Percentiles rank a stretch among this genome's conserved stretches.
phyloP scores from a whole-genome alignment of 2,113 vertebrate species.

The Calidris pugnax region DNA sequence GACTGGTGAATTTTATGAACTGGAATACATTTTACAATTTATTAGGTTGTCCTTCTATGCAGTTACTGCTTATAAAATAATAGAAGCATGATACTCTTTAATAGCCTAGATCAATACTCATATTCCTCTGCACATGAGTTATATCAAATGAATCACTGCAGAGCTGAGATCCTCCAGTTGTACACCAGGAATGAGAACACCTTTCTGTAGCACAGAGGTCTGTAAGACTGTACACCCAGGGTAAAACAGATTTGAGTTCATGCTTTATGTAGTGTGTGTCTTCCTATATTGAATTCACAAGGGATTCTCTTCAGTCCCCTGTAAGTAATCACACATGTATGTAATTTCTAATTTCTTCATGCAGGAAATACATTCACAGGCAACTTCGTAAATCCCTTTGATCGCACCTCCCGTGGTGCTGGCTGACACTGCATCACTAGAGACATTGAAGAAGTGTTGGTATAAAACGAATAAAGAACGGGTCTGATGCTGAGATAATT shows the following conservation, averaged over 20 bases:
- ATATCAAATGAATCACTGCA: neutral
- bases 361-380: neutral
- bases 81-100: neutral
- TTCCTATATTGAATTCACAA: neutral
- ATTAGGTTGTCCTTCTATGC: neutral
- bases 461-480: neutral
- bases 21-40: neutral
- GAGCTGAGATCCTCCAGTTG: neutral
- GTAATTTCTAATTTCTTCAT: neutral
- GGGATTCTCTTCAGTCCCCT: neutral
- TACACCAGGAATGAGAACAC: neutral
- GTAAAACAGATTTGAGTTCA: neutral
- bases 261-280: accelerated
- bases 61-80: slow-evolving; percentile 3
- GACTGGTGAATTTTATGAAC: neutral
- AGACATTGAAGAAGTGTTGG: neutral
- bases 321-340: neutral
- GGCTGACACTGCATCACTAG: neutral
- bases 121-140: neutral
- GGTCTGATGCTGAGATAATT: neutral
- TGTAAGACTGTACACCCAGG: neutral
- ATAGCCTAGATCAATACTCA: neutral
- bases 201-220: neutral
- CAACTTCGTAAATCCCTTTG: neutral
- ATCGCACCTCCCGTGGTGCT: neutral